Conservation (phyloP, 1,140 invertebrate genomes). For the Hylyphantes graminicola region DNA sequence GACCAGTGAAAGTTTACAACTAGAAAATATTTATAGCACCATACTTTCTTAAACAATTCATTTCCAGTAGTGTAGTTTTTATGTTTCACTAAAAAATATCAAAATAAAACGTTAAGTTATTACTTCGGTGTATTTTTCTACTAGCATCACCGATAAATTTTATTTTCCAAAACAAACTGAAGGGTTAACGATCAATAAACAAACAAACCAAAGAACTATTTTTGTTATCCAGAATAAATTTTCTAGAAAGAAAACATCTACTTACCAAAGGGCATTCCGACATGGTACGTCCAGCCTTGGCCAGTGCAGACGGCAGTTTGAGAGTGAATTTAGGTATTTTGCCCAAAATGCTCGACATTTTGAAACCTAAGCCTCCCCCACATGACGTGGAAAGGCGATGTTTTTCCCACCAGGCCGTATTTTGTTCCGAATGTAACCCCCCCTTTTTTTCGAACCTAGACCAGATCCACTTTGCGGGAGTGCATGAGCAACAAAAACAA, state of each 20-base stretch:
- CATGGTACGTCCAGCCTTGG: conserved; percentile 57
- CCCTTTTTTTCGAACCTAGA: conserved; percentile 1
- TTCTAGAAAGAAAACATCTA: not conserved
- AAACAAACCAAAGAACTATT: too few relatives aligned
- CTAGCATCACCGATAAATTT: too few relatives aligned
- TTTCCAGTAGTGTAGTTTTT: too few relatives aligned
- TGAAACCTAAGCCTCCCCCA: conserved; percentile 50
- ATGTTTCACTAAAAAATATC: too few relatives aligned
- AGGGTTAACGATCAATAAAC: too few relatives aligned
- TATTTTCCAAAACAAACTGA: too few relatives aligned
- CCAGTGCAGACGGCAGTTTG: conserved; percentile 51
- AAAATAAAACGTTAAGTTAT: too few relatives aligned
- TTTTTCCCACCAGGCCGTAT: conserved; percentile 56
- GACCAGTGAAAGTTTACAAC: too few relatives aligned
- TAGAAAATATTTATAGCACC: too few relatives aligned
- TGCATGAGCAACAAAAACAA: conserved; percentile 33
- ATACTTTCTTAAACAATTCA: too few relatives aligned
- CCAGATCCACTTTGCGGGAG: not conserved
- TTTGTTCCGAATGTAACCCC: conserved; percentile 31
- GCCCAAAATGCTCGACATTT: conserved; percentile 58
- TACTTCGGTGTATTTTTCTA: too few relatives aligned
- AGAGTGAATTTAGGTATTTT: conserved; percentile 61
- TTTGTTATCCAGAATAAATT: not conserved
- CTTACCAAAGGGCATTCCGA: conserved; percentile 60
- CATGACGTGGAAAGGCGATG: conserved; percentile 58